Percentiles rank a stretch among this genome's conserved stretches.
Evolutionary conservation across 2,113 vertebrate species (phyloP).

Genomic region (Spheniscus mendiculus): DNA sequence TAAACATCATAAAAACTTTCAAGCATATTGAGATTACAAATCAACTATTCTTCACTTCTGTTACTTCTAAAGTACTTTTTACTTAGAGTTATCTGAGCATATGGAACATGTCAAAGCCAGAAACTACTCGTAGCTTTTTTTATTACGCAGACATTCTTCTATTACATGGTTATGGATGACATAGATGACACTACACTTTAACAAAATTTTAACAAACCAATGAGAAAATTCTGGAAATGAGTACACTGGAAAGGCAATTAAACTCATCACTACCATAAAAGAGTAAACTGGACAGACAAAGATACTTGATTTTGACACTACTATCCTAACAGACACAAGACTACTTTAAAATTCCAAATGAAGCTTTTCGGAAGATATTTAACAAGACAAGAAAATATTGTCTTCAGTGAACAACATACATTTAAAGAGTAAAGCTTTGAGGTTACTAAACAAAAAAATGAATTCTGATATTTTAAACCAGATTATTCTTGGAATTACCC

Average conservation of each 20-base stretch:
- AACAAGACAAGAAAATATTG: not conserved
- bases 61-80: not conserved
- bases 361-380: not conserved
- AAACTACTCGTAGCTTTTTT: not conserved
- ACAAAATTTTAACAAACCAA: not conserved
- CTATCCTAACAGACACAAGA: not conserved
- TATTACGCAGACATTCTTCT: not conserved
- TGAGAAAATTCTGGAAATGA: not conserved
- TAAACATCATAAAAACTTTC: no score
- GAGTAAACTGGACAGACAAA: not conserved
- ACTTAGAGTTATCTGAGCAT: not conserved
- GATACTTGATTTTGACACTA: not conserved
- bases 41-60: not conserved
- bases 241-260: not conserved
- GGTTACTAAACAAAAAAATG: not conserved
- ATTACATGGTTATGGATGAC: not conserved
- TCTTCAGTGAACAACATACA: not conserved
- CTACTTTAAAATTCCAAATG: not conserved
- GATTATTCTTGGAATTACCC: not conserved
- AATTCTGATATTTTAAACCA: not conserved
- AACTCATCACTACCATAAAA: not conserved
- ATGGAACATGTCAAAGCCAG: constrained; percentile 11
- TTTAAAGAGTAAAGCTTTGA: not conserved
- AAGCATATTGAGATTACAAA: not conserved
- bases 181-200: not conserved